Evolutionary conservation across 2,113 vertebrate genomes (phyloP), one percentile per base, ranked within the genome.

Genomic region (Laterallus jamaicensis): DNA sequence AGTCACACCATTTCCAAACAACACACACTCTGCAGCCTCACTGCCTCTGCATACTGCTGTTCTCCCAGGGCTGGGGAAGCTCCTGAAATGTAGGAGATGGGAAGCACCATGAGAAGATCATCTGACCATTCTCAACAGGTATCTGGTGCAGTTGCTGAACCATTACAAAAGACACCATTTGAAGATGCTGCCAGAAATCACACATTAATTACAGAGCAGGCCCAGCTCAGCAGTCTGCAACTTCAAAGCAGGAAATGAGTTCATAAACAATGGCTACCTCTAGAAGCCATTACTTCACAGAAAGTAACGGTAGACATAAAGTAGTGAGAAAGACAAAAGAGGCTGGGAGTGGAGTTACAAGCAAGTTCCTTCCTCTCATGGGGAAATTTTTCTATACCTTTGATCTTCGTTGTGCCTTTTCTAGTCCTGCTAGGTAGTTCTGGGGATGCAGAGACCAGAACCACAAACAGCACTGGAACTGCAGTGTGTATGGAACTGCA

Each of bases 331-430:
- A 52, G 2, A 3, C 21, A 32, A 32, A 29, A 70, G 22, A 69
- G 26, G 22, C 32, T 44, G 22, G 10, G 11, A 66, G 6, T 31
- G 32, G 35, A 52, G 12, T 44, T 76, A 80, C 0, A 0, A 75
- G 6, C 2, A 86, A 76, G 37, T 84, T 80, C 11, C 14, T 83
- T 42, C 50, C 44, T 25, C 8, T 18, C 39, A 15, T 26, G 58
- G 35, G 24, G 15, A 40, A 37, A 44, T 8, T 63, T 86, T 73
- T 49, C 42, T 50, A 16, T 25, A 35, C 1, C n/a, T 78, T 82
- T 74, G n/a, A 60, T 44, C 37, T 39, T 82, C 35, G 42, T 28
- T 10, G 16, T 71, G 10, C 32, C 7, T 78, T 82, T 82, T 85
- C 37, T 73, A 20, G 37, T 54, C 56, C 60, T 60, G 12, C 17